Evolutionary conservation across 2,888 invertebrate genomes (phyloP).

Genomic region (Dryadula phaetusa): DNA sequence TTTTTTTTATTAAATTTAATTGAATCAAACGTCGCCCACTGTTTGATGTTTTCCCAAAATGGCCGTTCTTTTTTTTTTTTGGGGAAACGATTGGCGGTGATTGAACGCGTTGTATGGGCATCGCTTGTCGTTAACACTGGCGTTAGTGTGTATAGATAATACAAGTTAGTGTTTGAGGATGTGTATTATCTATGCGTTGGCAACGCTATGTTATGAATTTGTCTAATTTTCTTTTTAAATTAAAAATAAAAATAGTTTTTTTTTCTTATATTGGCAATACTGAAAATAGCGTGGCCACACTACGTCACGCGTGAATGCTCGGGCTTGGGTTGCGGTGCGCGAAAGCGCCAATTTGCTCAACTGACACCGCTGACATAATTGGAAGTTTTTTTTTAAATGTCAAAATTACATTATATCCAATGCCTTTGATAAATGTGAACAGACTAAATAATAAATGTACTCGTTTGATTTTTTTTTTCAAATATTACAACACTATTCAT

Average conservation of each 20-base stretch:
- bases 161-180: slow-evolving; percentile 43
- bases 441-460: slow-evolving; percentile 38
- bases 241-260: slow-evolving; percentile 7
- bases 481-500: neutral
- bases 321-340: slow-evolving; percentile 80
- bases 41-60: slow-evolving; percentile 50
- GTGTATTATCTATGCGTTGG: slow-evolving; percentile 45
- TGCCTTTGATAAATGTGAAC: slow-evolving; percentile 41
- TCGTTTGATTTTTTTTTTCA: neutral
- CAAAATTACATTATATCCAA: neutral
- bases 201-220: slow-evolving; percentile 40
- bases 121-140: slow-evolving; percentile 83
- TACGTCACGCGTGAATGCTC: slow-evolving; percentile 82
- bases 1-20: slow-evolving; percentile 41
- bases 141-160: slow-evolving; percentile 65
- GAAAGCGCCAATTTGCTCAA: slow-evolving; percentile 48
- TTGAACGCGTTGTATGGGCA: slow-evolving; percentile 79
- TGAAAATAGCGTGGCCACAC: slow-evolving; percentile 55
- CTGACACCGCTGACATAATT: slow-evolving; percentile 36
- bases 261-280: slow-evolving; percentile 42
- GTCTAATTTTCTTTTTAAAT: slow-evolving; percentile 7
- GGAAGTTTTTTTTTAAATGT: neutral
- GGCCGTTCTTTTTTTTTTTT: slow-evolving; percentile 21
- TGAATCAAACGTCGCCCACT: slow-evolving; percentile 44
- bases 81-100: slow-evolving; percentile 52